Evolutionary conservation across 2,113 vertebrate genomes (phyloP).

Genomic region (Periophthalmodon schlosseri): DNA sequence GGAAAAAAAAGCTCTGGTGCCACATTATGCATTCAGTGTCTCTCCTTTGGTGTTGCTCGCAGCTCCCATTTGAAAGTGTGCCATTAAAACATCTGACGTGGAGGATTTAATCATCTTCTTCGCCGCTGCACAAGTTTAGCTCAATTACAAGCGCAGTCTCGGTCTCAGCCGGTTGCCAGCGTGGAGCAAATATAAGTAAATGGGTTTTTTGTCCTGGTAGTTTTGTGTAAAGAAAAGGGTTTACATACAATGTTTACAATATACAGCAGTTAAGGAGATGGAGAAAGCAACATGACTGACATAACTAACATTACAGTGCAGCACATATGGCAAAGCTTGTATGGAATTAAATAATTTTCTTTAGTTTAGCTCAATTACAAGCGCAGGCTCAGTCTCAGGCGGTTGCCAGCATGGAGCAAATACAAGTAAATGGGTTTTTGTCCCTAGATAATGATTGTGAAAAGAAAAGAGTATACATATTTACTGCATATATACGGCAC

Average conservation of each 20-base stretch:
- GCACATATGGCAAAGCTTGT: too few species aligned
- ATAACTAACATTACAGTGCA: too few species aligned
- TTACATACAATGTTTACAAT: neutral
- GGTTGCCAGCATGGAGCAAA: neutral
- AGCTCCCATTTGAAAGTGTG: constrained; percentile 16
- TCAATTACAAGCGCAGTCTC: constrained; percentile 20
- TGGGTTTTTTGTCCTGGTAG: neutral
- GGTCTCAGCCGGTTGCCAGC: neutral
- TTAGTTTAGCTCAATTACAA: constrained; percentile 22
- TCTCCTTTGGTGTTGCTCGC: constrained; percentile 12
- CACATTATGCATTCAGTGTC: constrained; percentile 17
- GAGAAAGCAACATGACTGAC: too few species aligned
- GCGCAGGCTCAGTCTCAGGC: constrained; percentile 5
- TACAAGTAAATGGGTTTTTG: neutral
- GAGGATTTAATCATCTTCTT: constrained; percentile 10
- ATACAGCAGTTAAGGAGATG: neutral
- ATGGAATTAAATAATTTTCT: constrained; percentile 5
- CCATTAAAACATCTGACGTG: constrained; percentile 10
- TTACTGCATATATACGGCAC: neutral
- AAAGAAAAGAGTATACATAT: neutral
- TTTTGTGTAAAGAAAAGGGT: neutral
- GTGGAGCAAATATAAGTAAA: neutral
- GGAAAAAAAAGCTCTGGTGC: constrained; percentile 6
- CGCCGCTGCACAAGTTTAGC: constrained; percentile 7
- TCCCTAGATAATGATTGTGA: neutral